A percentile compares a stretch with the other conserved stretches of the same genome.
phyloP scores from a whole-genome alignment of 2,797 vertebrate genomes.

The Cyclura pinguis region DNA sequence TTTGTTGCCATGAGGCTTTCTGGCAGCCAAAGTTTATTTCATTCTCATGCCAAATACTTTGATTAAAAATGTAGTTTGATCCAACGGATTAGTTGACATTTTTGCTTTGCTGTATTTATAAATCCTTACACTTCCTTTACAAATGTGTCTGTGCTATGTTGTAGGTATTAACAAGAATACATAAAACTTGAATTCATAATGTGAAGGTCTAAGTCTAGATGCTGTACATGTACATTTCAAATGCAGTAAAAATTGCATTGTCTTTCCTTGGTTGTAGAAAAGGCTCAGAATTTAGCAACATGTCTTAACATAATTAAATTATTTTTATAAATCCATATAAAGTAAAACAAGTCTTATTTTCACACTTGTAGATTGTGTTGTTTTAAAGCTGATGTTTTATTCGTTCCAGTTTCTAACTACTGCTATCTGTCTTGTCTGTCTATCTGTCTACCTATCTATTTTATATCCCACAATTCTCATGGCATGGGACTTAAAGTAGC shows the following conservation, averaged over 20 bases:
- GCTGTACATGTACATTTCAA: neutral
- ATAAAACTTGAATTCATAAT: slow-evolving; percentile 23
- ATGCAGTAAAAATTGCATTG: slow-evolving; percentile 43
- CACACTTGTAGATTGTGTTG: neutral
- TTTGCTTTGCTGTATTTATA: slow-evolving; percentile 64
- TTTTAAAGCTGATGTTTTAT: slow-evolving; percentile 4
- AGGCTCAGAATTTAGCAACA: slow-evolving; percentile 39
- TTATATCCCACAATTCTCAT: no score
- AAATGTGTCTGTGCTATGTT: neutral
- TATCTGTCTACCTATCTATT: no score
- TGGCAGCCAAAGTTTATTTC: slow-evolving; percentile 35
- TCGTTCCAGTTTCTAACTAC: neutral
- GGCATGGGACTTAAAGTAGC: no score
- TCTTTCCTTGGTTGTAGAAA: slow-evolving; percentile 26
- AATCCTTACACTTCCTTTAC: neutral
- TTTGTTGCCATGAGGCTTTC: slow-evolving; percentile 33
- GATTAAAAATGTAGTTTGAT: slow-evolving; percentile 50
- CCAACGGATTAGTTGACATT: slow-evolving; percentile 42
- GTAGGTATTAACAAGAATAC: neutral
- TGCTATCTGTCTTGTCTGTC: no score
- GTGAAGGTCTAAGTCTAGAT: slow-evolving; percentile 8
- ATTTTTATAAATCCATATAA: slow-evolving; percentile 12
- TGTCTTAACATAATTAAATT: slow-evolving; percentile 35
- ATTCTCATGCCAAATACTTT: slow-evolving; percentile 46
- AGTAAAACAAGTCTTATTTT: slow-evolving; percentile 8